Evolutionary conservation across 2,797 vertebrate species (phyloP).

Genomic region (Podarcis lilfordi): DNA sequence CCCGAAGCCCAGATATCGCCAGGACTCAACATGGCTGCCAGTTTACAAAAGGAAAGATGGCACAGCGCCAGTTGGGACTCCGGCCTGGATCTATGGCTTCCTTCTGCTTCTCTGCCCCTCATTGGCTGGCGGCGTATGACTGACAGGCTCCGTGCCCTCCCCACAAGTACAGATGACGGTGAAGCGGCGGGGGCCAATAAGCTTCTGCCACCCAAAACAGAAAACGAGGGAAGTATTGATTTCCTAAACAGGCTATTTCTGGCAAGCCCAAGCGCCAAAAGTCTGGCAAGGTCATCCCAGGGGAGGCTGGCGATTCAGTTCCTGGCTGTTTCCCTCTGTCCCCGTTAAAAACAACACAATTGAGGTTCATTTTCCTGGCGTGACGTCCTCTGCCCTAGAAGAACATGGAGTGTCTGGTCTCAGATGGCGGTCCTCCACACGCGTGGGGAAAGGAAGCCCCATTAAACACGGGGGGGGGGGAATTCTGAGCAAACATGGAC

Average conservation of each 20-base stretch:
- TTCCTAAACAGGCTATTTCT: slow-evolving; percentile 3
- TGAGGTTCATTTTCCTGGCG: background rate
- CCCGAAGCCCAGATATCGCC: background rate
- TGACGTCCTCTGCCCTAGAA: background rate
- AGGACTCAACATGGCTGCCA: slow-evolving; percentile 36
- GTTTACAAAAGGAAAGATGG: background rate
- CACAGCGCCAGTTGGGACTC: background rate
- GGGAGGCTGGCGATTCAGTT: background rate
- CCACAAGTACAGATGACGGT: background rate
- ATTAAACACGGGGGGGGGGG: background rate
- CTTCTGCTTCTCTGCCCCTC: background rate
- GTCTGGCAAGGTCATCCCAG: background rate
- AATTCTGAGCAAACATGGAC: background rate
- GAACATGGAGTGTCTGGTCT: background rate
- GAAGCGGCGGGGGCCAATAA: background rate
- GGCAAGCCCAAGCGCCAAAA: too few species aligned
- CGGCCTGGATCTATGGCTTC: background rate
- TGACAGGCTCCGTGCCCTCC: background rate
- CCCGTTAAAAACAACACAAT: too few species aligned
- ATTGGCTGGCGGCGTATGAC: background rate
- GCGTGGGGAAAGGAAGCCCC: background rate
- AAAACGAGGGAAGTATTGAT: background rate
- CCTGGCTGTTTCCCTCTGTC: too few species aligned
- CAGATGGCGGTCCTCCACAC: too few species aligned
- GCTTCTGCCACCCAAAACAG: too few species aligned